These are phyloP conservation scores for Cartodere bifasciata DNA, from an alignment of 2,888 invertebrate genomes.

Conservation along the genomic window DNA sequence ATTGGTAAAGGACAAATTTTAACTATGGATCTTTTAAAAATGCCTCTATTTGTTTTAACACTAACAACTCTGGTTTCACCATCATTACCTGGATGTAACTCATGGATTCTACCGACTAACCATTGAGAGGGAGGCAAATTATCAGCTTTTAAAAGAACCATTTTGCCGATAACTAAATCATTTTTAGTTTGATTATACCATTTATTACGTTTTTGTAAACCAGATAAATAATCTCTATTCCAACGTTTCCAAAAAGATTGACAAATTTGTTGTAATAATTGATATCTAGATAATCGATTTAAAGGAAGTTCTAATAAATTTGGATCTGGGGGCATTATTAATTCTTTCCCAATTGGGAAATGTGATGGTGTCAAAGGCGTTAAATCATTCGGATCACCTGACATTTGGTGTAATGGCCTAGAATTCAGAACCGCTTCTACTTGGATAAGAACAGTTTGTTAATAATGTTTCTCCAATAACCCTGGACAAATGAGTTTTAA, in stretches of 20 bases:
- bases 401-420: neutral
- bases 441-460: neutral
- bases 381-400: slow-evolving; percentile 9
- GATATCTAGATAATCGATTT: slow-evolving; percentile 7
- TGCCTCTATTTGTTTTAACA: slow-evolving; percentile 5
- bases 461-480: no score
- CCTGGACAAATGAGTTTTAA: no score
- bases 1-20: slow-evolving; percentile 8
- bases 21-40: slow-evolving; percentile 4
- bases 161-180: neutral
- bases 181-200: slow-evolving; percentile 3
- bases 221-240: slow-evolving; percentile 5
- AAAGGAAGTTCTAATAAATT: slow-evolving; percentile 1
- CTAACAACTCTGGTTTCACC: slow-evolving; percentile 6
- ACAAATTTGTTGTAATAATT: slow-evolving; percentile 7
- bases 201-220: slow-evolving; percentile 5
- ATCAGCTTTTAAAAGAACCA: slow-evolving; percentile 7
- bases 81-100: slow-evolving; percentile 7
- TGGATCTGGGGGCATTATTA: slow-evolving; percentile 4
- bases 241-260: slow-evolving; percentile 9
- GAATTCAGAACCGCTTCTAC: slow-evolving; percentile 1
- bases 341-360: slow-evolving; percentile 3
- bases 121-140: slow-evolving; percentile 6
- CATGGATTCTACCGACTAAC: slow-evolving; percentile 5
- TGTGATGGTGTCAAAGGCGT: slow-evolving; percentile 5